Conservation (phyloP, 2,888 invertebrate species). For the Acheta domesticus region DNA sequence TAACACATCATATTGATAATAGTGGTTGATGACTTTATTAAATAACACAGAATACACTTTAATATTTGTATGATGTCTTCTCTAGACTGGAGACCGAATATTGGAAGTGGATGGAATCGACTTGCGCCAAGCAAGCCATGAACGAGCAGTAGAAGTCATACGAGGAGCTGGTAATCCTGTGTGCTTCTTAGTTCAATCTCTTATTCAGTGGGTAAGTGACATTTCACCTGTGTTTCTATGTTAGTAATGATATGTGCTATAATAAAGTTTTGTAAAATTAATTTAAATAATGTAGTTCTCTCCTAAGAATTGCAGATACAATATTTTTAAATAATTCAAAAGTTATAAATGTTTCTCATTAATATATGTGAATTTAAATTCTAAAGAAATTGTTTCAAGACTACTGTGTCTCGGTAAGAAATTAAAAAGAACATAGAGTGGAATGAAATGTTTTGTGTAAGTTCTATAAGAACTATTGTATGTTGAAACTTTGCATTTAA, state of each 20-base stretch:
- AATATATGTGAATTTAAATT: too few relatives aligned
- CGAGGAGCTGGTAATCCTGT: constrained; percentile 86
- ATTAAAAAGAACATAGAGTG: background rate
- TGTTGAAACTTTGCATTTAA: background rate
- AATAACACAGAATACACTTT: background rate
- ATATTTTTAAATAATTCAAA: too few relatives aligned
- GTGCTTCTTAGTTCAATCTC: constrained; percentile 82
- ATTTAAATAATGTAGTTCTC: too few relatives aligned
- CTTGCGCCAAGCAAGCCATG: constrained; percentile 86
- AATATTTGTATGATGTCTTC: background rate
- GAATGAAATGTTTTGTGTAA: constrained; percentile 3
- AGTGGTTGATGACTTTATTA: background rate
- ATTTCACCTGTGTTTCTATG: too few relatives aligned
- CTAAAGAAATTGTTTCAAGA: background rate
- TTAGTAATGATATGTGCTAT: background rate
- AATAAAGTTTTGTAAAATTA: too few relatives aligned
- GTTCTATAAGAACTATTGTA: background rate
- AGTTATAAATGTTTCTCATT: too few relatives aligned
- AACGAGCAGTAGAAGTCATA: constrained; percentile 90
- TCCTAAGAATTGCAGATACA: too few relatives aligned
- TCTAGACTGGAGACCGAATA: constrained; percentile 81
- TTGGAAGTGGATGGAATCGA: constrained; percentile 89
- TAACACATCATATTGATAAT: too few relatives aligned
- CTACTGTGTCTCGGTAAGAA: constrained; percentile 18
- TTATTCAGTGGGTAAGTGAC: constrained; percentile 67